Evolutionary conservation across 2,797 vertebrate species (phyloP), one percentile per base, ranked within the genome.

Genomic region (Onychomys arenicola): DNA sequence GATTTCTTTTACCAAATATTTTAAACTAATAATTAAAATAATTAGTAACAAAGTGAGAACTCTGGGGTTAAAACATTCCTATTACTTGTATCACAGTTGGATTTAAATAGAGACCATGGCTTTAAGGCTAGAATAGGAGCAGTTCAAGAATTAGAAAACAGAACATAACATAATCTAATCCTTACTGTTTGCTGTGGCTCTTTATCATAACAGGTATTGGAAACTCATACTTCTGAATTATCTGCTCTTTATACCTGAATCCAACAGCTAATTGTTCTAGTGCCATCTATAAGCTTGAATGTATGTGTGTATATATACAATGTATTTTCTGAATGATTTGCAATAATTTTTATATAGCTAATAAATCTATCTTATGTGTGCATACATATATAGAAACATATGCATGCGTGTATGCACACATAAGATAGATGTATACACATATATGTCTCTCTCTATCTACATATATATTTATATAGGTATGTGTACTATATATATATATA

Each of bases 231-330:
- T 84, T 75, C 83, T 88, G 63, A 95, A 85, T 95, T 85, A 82
- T 23, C 93, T 91, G 97, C 95, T 96, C 89, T 95, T 95, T 96
- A 93, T n/a, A 86, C 55, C 80, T 63, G 69, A 78, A 89, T 92
- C 89, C 67, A 83, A 89, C 19, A 91, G 52, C 46, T 96, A 92
- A 96, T 75, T 94, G 94, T 87, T 75, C 52, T 76, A 19, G 27
- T 61, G 95, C 40, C 93, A 43, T 67, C 94, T 75, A 75, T 81
- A 29, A 5, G 5, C 32, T 94, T 49, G 61, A 88, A 92, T 78
- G 25, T n/a, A 52, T 40, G 49, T 13, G 27, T n/a, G 52, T 29
- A 65, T 25, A 65, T 25, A 61, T 7, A 43, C 17, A 49, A 71
- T 37, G 23, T 65, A 32, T n/a, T 49, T 49, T 85, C 61, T 67